Conservation (phyloP, 2,113 vertebrate genomes). For the Mirounga angustirostris region DNA sequence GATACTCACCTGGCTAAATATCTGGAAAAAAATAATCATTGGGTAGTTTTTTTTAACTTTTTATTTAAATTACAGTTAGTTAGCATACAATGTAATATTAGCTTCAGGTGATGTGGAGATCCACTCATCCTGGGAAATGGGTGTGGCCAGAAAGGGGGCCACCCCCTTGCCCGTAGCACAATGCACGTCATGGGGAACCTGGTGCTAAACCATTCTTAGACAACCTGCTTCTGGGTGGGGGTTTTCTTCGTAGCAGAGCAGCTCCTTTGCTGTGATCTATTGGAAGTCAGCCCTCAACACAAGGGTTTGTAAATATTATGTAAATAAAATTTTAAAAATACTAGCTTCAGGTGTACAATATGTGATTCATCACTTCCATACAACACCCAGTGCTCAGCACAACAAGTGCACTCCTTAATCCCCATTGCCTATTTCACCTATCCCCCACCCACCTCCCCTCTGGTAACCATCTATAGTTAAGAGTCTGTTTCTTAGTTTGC, state of each 20-base stretch:
- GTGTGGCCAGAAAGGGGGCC: too few relatives aligned
- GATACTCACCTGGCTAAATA: background rate
- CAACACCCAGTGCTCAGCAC: background rate
- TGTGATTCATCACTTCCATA: background rate
- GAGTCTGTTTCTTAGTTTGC: background rate
- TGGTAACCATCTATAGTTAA: background rate
- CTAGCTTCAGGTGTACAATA: background rate
- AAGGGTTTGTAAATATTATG: too few relatives aligned
- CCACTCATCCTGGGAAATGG: too few relatives aligned
- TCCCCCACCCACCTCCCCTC: background rate
- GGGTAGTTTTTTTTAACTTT: background rate
- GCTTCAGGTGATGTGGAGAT: too few relatives aligned
- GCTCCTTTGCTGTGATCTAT: too few relatives aligned
- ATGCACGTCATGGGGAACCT: too few relatives aligned
- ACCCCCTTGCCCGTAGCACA: too few relatives aligned
- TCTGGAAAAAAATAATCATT: background rate
- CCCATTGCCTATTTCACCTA: background rate
- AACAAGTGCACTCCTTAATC: background rate
- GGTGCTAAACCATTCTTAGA: too few relatives aligned
- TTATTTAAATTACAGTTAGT: background rate
- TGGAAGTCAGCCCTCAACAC: too few relatives aligned
- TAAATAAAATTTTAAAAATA: too few relatives aligned
- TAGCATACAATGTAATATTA: background rate
- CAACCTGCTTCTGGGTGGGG: too few relatives aligned
- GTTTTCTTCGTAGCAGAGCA: too few relatives aligned